Evolutionary conservation across 2,797 vertebrate species (phyloP).

Genomic region (Poecilia gillii): DNA sequence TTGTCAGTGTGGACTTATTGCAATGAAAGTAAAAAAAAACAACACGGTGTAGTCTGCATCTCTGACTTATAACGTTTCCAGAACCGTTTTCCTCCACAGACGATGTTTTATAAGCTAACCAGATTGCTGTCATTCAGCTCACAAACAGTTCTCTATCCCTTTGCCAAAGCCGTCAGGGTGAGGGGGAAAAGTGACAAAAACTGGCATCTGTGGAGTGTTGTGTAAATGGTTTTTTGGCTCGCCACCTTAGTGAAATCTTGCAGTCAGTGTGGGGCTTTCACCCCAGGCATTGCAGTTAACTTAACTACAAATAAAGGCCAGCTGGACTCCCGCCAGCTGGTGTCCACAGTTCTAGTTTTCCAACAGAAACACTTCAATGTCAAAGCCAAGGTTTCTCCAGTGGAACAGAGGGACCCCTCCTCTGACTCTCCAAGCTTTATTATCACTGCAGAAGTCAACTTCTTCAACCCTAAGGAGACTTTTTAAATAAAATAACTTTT

Average conservation of each 20-base stretch:
- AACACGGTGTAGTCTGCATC: background rate
- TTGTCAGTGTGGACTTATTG: background rate
- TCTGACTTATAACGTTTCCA: background rate
- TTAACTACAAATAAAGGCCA: conserved; percentile 67
- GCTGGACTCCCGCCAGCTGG: conserved; percentile 55
- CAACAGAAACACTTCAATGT: conserved; percentile 42
- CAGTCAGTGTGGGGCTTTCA: conserved; percentile 58
- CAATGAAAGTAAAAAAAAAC: background rate
- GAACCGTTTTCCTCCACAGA: conserved; percentile 22
- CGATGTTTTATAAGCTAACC: conserved; percentile 32
- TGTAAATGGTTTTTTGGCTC: conserved; percentile 68
- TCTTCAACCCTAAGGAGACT: conserved; percentile 12
- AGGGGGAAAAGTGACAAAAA: conserved; percentile 66
- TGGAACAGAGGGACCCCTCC: conserved; percentile 35
- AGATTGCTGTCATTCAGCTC: conserved; percentile 55
- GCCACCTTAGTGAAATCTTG: conserved; percentile 65
- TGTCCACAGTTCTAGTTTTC: conserved; percentile 41
- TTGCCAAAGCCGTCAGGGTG: conserved; percentile 72
- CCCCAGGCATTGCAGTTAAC: conserved; percentile 52
- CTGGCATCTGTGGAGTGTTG: conserved; percentile 67
- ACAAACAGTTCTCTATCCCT: conserved; percentile 48
- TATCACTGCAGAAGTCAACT: conserved; percentile 14
- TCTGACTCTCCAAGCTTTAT: conserved; percentile 16
- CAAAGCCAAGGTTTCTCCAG: conserved; percentile 30
- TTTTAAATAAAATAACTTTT: conserved; percentile 17